phyloP scores from a whole-genome alignment of 1,140 invertebrate genomes.

The Hylyphantes graminicola region DNA sequence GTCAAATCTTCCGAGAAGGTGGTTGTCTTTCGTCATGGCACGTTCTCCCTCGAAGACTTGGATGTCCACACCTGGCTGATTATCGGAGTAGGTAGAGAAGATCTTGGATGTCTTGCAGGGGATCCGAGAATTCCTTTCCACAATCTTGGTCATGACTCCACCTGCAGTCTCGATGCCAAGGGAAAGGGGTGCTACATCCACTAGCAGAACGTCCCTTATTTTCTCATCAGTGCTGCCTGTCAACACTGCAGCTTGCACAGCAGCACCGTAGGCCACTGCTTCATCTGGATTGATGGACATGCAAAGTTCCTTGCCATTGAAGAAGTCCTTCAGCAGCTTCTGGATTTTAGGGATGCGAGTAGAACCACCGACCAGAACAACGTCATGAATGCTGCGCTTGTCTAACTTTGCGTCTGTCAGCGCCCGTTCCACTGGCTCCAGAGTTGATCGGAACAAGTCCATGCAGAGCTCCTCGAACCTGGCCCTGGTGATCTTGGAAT shows the following conservation, averaged over 20 bases:
- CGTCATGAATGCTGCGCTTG: constrained; percentile 69
- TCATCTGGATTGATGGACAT: constrained; percentile 74
- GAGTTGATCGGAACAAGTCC: constrained; percentile 64
- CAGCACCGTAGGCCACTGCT: constrained; percentile 74
- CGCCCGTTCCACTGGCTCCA: constrained; percentile 65
- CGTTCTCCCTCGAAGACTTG: constrained; percentile 75
- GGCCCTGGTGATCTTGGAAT: constrained; percentile 65
- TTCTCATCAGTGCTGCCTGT: constrained; percentile 64
- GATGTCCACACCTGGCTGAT: constrained; percentile 92
- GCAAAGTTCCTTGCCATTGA: constrained; percentile 74
- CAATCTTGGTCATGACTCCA: constrained; percentile 73
- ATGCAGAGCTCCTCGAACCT: constrained; percentile 65
- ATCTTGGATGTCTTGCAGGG: neutral
- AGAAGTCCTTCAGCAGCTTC: constrained; percentile 65
- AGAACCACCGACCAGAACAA: constrained; percentile 71
- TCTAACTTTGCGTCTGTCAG: constrained; percentile 69
- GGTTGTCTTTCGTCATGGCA: constrained; percentile 74
- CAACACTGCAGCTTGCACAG: constrained; percentile 71
- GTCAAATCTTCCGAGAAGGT: constrained; percentile 73
- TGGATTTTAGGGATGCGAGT: constrained; percentile 69
- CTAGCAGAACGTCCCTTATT: constrained; percentile 67
- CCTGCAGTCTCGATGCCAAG: constrained; percentile 73
- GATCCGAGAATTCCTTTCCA: neutral
- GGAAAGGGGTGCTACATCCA: constrained; percentile 68
- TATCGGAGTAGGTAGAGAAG: constrained; percentile 93